Evolutionary conservation across 1,140 invertebrate genomes (phyloP).

Genomic region (Plodia interpunctella): DNA sequence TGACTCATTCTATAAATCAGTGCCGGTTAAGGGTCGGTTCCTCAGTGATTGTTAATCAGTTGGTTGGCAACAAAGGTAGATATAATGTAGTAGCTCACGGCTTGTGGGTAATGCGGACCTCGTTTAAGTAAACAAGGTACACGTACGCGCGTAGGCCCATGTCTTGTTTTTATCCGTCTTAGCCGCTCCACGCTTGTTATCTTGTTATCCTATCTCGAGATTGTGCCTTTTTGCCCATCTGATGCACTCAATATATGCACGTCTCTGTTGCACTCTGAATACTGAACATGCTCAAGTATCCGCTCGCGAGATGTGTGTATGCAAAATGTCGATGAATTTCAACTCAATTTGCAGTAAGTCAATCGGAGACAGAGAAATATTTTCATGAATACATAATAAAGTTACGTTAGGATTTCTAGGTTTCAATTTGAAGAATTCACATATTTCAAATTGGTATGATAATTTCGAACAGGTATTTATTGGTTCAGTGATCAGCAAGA

Average conservation of each 20-base stretch:
- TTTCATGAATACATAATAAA: conserved; percentile 6
- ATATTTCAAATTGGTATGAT: not conserved
- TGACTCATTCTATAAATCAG: not conserved
- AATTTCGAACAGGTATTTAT: conserved; percentile 1
- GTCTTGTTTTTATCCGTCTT: conserved; percentile 70
- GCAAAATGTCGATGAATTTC: conserved; percentile 36
- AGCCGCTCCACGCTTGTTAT: conserved; percentile 69
- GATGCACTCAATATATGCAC: conserved; percentile 61
- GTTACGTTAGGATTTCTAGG: not conserved
- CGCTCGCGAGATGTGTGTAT: conserved; percentile 10
- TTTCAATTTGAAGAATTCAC: too few relatives aligned
- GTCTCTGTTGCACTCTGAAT: conserved; percentile 40
- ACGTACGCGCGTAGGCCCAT: conserved; percentile 56
- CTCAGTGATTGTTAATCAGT: not conserved
- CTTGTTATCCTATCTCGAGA: conserved; percentile 75
- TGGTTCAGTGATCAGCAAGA: not conserved
- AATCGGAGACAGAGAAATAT: not conserved
- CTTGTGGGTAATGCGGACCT: conserved; percentile 53
- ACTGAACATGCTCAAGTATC: conserved; percentile 14
- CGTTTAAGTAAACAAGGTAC: conserved; percentile 72
- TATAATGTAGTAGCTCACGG: conserved; percentile 10
- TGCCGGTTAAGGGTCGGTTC: not conserved
- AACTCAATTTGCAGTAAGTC: conserved; percentile 30
- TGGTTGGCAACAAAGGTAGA: not conserved
- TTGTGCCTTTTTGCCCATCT: conserved; percentile 67